Base-by-base conservation (phyloP, 2,888 invertebrate genomes). In the Chloroclystis v-ata region DNA sequence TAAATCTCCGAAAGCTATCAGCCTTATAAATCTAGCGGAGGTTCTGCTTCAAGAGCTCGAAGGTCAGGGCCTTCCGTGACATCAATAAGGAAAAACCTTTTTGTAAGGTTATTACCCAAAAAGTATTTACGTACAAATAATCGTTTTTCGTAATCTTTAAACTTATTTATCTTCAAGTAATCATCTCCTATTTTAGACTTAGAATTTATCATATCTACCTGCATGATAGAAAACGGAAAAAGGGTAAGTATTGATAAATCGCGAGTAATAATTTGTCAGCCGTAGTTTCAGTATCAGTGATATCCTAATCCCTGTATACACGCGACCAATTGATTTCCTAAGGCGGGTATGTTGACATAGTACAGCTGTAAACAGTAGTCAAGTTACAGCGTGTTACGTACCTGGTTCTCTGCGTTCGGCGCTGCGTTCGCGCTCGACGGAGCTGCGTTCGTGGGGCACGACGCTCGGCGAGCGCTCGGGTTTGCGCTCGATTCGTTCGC, bases 391-490 rank as follows among this genome's bases (percentile, higher is more conserved):
- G 16, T 37, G 43, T 54, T 10, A 83, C 82, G 65, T 74, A 82
- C 87, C 85, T 74, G 76, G 72, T 53, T 88, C 82, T 60, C 86
- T 74, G 39, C 85, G 70, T 54, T 85, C 82, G 13, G 76, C 67
- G 61, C 78, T 80, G 37, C 80, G 72, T 45, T 84, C 83, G 25
- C 82, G 72, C 52, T 86, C 84, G 10, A 68, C 69, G 52, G 85
- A 81, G 59, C 60, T 67, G 20, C 75, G 65, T 55, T 75, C 78
- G 54, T 77, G 79, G 30, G 76, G 75, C 38, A 75, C 74, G 1
- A 71, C 74, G 53, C 70, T 67, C 26, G 85, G 87, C 11, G 87
- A 83, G 57, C 90, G 89, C 33, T 90, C 91, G 12, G 79, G 74
- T 57, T 87, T 89, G 42, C 80, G 88, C 70, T 78, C 82, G 43